phyloP scores from a whole-genome alignment of 2,888 invertebrate species.

The Eulithis testata region DNA sequence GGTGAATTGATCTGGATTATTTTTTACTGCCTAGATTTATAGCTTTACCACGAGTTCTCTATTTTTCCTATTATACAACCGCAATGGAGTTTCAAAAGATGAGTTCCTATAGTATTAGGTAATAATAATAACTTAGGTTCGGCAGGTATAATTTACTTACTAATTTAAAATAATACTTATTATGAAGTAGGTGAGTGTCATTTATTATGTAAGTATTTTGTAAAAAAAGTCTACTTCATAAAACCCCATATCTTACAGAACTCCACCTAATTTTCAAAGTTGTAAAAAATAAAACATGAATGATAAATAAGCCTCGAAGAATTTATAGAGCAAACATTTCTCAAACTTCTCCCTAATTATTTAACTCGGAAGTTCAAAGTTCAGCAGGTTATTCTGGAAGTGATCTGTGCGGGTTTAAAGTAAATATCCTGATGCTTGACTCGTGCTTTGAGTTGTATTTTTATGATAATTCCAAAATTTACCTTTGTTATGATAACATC shows the following conservation, averaged over 20 bases:
- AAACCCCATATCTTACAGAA: conserved; percentile 5
- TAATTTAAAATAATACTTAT: no score
- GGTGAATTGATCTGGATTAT: conserved; percentile 44
- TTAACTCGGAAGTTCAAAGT: conserved; percentile 30
- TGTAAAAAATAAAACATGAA: conserved; percentile 25
- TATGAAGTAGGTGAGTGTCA: no score
- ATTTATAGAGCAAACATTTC: conserved; percentile 26
- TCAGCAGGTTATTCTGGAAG: conserved; percentile 24
- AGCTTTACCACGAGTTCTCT: conserved; percentile 1
- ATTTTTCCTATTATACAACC: neutral
- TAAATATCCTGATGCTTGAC: conserved; percentile 4
- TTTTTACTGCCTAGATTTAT: neutral
- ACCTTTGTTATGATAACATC: conserved; percentile 11
- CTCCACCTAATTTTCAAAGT: conserved; percentile 2
- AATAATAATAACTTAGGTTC: no score
- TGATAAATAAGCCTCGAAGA: conserved; percentile 26
- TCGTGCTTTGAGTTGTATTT: conserved; percentile 26
- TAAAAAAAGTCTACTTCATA: neutral
- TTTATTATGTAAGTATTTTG: neutral
- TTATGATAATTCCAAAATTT: conserved; percentile 12
- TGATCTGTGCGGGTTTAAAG: conserved; percentile 25
- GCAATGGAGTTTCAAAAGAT: no score
- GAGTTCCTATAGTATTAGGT: no score
- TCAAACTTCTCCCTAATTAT: conserved; percentile 30
- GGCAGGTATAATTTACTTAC: no score